Conservation (phyloP, 2,888 invertebrate species). For the Polia nebulosa region DNA sequence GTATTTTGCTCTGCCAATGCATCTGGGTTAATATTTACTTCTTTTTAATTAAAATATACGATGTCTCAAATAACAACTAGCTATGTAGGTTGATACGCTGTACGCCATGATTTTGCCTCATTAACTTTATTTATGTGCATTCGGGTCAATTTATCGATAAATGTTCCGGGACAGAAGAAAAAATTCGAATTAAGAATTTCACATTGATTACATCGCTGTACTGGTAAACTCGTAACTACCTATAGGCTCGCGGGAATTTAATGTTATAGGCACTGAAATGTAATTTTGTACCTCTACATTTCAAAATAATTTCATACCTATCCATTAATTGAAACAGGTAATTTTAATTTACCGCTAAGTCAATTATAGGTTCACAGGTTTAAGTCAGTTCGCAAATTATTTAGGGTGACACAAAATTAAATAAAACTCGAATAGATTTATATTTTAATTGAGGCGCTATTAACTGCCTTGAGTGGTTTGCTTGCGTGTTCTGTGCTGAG, state of each 20-base stretch:
- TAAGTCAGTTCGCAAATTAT: no score
- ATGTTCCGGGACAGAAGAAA: constrained; percentile 78
- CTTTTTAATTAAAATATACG: constrained; percentile 72
- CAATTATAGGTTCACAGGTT: no score
- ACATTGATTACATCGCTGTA: constrained; percentile 82
- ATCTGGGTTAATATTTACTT: constrained; percentile 66
- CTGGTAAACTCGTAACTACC: constrained; percentile 70
- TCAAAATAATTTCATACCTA: constrained; percentile 17
- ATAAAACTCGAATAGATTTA: no score
- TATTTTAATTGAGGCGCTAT: no score
- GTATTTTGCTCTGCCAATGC: constrained; percentile 55
- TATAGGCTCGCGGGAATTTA: constrained; percentile 74
- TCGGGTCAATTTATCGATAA: constrained; percentile 84
- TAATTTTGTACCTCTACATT: constrained; percentile 60
- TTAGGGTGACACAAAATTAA: no score
- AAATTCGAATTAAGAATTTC: constrained; percentile 82
- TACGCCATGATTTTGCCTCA: constrained; percentile 83
- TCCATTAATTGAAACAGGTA: no score
- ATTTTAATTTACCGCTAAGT: no score
- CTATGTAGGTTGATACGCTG: constrained; percentile 71
- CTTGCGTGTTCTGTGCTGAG: no score
- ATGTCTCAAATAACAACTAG: constrained; percentile 72
- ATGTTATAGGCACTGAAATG: constrained; percentile 40
- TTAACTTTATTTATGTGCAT: constrained; percentile 86
- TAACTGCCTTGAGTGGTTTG: no score